Percentiles rank a stretch among this genome's conserved stretches.
Conservation (phyloP, 2,113 vertebrate genomes). For the rat (Rattus norvegicus) region DNA sequence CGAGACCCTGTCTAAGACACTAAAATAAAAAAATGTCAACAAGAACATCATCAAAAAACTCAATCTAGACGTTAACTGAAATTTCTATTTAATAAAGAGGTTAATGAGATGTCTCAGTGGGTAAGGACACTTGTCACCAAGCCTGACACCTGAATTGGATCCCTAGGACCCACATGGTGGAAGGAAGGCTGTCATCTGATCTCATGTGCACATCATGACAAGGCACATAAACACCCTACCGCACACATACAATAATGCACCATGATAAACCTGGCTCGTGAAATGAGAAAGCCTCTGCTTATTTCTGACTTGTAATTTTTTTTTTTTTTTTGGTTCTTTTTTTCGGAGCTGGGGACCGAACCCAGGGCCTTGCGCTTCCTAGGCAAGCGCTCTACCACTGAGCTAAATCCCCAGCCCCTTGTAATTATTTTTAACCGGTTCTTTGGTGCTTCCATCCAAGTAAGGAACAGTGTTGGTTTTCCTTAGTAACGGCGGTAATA, state of each 20-base stretch:
- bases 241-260: not conserved
- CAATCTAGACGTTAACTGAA: not conserved
- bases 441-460: not conserved
- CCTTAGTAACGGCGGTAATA: not conserved
- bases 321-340: no score
- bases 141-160: not conserved
- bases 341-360: no score
- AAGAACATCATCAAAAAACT: not conserved
- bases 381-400: no score
- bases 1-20: not conserved
- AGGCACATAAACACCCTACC: not conserved
- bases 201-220: not conserved
- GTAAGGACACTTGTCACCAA: not conserved
- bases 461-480: not conserved
- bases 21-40: not conserved
- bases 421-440: not conserved
- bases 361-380: no score
- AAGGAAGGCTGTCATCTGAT: not conserved
- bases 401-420: no score
- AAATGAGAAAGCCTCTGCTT: not conserved
- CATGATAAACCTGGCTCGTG: not conserved
- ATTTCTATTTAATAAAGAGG: not conserved
- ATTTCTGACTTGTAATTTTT: not conserved
- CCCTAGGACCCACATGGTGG: not conserved
- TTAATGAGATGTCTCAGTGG: not conserved